phyloP scores from a whole-genome alignment of 2,888 invertebrate species.

The Drosophila pegasa region DNA sequence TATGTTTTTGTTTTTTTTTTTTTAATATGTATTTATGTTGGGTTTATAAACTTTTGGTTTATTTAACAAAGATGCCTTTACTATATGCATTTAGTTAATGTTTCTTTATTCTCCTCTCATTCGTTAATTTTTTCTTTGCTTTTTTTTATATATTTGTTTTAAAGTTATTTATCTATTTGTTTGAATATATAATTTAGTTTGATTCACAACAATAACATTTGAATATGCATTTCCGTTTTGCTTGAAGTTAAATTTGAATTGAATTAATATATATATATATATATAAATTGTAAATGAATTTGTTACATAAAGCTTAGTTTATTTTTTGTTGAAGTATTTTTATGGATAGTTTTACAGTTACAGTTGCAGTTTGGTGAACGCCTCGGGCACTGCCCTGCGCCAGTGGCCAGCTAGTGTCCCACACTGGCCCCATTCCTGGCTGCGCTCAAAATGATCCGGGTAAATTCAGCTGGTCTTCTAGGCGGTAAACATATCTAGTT shows the following conservation, averaged over 20 bases:
- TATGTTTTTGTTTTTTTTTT: slow-evolving; percentile 8
- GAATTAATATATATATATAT: slow-evolving; percentile 37
- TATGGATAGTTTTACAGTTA: slow-evolving; percentile 50
- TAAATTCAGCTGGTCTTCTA: slow-evolving; percentile 18
- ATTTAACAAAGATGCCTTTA: slow-evolving; percentile 67
- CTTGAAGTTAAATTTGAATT: slow-evolving; percentile 56
- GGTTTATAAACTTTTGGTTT: slow-evolving; percentile 42
- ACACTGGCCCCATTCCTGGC: background rate
- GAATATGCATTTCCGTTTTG: slow-evolving; percentile 69
- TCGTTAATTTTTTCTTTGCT: slow-evolving; percentile 11
- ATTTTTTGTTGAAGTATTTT: slow-evolving; percentile 30
- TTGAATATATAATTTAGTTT: slow-evolving; percentile 68
- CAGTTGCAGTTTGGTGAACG: slow-evolving; percentile 24
- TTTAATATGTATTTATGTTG: slow-evolving; percentile 30
- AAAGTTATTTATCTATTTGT: slow-evolving; percentile 21
- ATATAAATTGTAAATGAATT: slow-evolving; percentile 58
- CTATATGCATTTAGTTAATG: slow-evolving; percentile 43
- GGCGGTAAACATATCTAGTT: slow-evolving; percentile 39
- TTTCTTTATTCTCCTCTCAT: slow-evolving; percentile 13
- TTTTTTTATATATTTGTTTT: slow-evolving; percentile 19
- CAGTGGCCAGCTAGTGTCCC: slow-evolving; percentile 24
- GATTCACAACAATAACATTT: slow-evolving; percentile 82
- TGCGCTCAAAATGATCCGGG: slow-evolving; percentile 11
- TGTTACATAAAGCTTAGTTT: slow-evolving; percentile 59
- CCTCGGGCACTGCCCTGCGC: slow-evolving; percentile 16